Evolutionary conservation across 2,113 vertebrate genomes (phyloP), one percentile per base, ranked within the genome.

Genomic region (Sturnus vulgaris): DNA sequence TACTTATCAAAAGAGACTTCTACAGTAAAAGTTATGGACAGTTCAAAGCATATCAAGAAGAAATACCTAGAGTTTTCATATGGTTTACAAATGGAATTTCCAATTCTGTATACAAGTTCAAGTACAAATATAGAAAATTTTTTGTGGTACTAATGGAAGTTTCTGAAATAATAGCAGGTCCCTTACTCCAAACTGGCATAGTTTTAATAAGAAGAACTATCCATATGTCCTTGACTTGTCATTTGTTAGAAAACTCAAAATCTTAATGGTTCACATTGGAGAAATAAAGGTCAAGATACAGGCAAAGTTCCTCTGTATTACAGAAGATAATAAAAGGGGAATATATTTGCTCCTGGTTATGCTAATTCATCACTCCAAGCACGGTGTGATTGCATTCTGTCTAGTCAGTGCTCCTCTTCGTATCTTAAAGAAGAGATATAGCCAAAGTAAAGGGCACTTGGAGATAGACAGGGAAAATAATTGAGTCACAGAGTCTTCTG

Each of bases 401-500:
- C 91, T 76, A 78, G 69, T 88, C 77, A 75, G 56, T 75, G 76
- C n/a, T 92, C 70, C 66, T 90, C 60, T 84, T 88, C 2, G 0
- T 96, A 30, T 87, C 86, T 96, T 81, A 88, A 88, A 85, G 52
- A 81, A 92, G 89, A 92, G 86, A 76, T 91, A 76, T 0, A 91
- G 56, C 61, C 46, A 37, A 92, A 93, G 71, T 78, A 83, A 94
- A 88, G 65, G 81, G 57, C 69, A 82, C 55, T 89, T 92, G 73
- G 69, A 91, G 89, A 85, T 89, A 75, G 80, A 71, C 92, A 88
- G 57, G 65, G 66, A 64, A 94, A 93, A 75, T 91, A 90, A 93
- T 87, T 92, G 94, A 92, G 82, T 85, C 86, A 84, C 47, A 46
- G 56, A 76, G 25, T 82, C 61, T 88, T 84, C 65, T 95, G 52